These are phyloP conservation scores for Gobio gobio DNA, from an alignment of 2,113 vertebrate species.

Conservation along the genomic window DNA sequence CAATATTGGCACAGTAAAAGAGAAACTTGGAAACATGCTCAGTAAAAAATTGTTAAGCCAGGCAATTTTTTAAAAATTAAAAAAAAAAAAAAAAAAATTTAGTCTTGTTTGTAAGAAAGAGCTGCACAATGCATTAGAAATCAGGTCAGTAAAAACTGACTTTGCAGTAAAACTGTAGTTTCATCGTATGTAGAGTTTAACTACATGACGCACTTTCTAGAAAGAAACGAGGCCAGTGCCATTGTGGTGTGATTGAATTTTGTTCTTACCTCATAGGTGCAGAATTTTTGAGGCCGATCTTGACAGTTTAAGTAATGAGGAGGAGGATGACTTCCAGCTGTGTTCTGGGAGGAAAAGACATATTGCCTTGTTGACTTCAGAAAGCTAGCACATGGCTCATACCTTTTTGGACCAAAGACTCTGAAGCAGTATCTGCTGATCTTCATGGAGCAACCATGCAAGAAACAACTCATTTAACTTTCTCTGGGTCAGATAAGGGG, in stretches of 20 bases:
- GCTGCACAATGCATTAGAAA: background rate
- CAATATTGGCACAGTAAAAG: background rate
- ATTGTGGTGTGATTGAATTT: conserved; percentile 26
- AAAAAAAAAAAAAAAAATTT: no score
- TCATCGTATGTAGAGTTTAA: background rate
- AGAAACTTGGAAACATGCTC: background rate
- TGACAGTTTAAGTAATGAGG: conserved; percentile 57
- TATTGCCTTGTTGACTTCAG: conserved; percentile 41
- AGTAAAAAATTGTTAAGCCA: background rate
- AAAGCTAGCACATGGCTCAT: conserved; percentile 27
- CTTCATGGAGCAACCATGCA: conserved; percentile 19
- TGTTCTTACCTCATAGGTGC: conserved; percentile 12
- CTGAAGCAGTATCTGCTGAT: conserved; percentile 5
- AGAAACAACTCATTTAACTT: conserved; percentile 15
- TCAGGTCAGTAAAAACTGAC: conserved; percentile 11
- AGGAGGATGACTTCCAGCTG: conserved; percentile 49
- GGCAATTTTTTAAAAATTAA: no score
- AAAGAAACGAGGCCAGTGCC: conserved; percentile 43
- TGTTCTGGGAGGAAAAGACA: conserved; percentile 40
- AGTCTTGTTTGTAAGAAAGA: background rate
- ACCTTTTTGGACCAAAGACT: conserved; percentile 20
- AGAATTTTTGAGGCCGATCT: conserved; percentile 35
- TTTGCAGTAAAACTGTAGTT: conserved; percentile 19
- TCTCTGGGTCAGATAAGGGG: conserved; percentile 13
- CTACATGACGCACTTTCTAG: conserved; percentile 35